Evolutionary conservation across 2,113 vertebrate genomes (phyloP).

Genomic region (Megaptera novaeangliae): DNA sequence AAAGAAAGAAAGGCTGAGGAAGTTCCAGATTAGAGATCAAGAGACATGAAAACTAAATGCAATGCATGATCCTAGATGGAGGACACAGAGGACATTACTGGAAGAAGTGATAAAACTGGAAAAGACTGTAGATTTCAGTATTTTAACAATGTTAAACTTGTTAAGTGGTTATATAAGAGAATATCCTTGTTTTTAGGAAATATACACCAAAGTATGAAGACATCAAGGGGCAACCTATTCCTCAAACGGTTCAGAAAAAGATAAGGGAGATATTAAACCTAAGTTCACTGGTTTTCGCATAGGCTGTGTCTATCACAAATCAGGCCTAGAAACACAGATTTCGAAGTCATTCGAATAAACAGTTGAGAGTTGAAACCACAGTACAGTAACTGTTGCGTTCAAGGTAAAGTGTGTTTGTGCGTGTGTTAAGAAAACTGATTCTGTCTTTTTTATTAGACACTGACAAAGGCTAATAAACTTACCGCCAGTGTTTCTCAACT

Average conservation of each 20-base stretch:
- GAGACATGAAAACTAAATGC: neutral
- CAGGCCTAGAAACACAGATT: conserved; percentile 7
- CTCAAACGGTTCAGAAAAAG: neutral
- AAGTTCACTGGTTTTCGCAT: neutral
- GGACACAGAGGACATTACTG: neutral
- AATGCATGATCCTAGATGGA: neutral
- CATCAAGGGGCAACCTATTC: neutral
- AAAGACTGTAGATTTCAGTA: neutral
- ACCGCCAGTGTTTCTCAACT: conserved; percentile 99
- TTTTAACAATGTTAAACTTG: conserved; percentile 1
- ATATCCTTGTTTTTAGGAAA: neutral
- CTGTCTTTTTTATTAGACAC: neutral
- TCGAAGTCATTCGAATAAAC: neutral
- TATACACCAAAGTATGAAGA: neutral
- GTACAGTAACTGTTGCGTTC: neutral
- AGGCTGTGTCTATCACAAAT: neutral
- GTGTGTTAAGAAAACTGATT: neutral
- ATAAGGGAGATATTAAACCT: neutral
- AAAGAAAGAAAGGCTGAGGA: neutral
- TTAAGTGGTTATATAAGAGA: neutral
- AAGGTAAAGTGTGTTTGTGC: neutral
- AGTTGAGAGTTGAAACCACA: neutral
- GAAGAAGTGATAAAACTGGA: neutral
- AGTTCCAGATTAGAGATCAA: conserved; percentile 3
- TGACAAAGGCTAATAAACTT: conserved; percentile 71